These are phyloP conservation scores for Hoplias malabaricus DNA, from an alignment of 2,113 vertebrate species.

Conservation along the genomic window DNA sequence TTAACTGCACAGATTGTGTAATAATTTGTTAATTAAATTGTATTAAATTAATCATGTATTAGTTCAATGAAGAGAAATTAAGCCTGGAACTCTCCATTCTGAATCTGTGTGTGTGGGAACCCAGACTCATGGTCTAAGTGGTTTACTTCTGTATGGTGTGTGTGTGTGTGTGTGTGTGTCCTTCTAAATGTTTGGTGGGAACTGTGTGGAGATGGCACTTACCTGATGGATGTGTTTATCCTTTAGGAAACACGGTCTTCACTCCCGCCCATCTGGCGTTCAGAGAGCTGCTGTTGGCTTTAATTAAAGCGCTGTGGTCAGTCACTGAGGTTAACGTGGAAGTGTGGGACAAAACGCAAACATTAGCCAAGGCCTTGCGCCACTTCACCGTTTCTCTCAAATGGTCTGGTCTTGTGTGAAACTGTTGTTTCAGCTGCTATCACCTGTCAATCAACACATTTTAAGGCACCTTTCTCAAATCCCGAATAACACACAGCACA, in stretches of 20 bases:
- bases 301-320: not conserved
- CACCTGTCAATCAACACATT: not conserved
- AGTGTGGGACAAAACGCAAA: not conserved
- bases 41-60: no score
- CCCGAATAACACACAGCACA: no score
- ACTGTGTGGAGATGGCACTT: slow-evolving; percentile 1
- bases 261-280: slow-evolving; percentile 5
- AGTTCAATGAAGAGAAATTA: not conserved
- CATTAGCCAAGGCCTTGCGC: not conserved
- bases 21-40: no score
- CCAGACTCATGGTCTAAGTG: no score
- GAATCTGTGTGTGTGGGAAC: not conserved
- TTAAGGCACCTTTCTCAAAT: not conserved
- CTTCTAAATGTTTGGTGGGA: not conserved
- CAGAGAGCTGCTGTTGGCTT: not conserved
- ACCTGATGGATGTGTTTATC: slow-evolving; percentile 45
- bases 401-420: not conserved
- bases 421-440: not conserved
- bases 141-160: no score
- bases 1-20: not conserved
- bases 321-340: not conserved
- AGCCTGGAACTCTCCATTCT: no score
- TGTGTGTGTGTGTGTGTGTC: not conserved
- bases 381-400: not conserved
- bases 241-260: slow-evolving; percentile 2